phyloP scores from a whole-genome alignment of 2,888 invertebrate genomes.

The Gandaritis pyraliata region DNA sequence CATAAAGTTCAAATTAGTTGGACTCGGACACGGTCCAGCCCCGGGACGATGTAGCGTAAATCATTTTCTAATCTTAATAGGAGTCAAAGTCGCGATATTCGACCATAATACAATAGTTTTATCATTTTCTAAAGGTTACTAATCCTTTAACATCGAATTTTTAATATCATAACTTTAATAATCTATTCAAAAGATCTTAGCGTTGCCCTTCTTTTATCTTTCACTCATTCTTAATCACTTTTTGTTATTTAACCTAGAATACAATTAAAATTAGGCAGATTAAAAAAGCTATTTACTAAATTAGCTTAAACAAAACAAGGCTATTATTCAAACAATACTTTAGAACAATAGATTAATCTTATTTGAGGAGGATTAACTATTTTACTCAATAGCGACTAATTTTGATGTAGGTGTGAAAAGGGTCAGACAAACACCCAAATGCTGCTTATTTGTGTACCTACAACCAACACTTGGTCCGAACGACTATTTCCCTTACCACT shows the following conservation, averaged over 20 bases:
- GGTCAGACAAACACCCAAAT: conserved; percentile 28
- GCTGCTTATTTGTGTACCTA: conserved; percentile 16
- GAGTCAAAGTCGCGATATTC: too few relatives aligned
- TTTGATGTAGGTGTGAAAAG: conserved; percentile 43
- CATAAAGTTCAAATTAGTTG: too few relatives aligned
- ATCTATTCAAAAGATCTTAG: too few relatives aligned
- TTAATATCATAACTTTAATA: too few relatives aligned
- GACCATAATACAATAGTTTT: too few relatives aligned
- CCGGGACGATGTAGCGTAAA: too few relatives aligned
- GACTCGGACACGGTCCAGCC: too few relatives aligned
- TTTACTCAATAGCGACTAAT: conserved; percentile 36
- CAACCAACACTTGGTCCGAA: conserved; percentile 10
- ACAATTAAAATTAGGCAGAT: conserved; percentile 7
- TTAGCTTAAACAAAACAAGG: conserved; percentile 7
- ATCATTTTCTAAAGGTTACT: too few relatives aligned
- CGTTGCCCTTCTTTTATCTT: background rate
- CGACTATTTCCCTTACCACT: conserved; percentile 14
- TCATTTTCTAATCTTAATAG: too few relatives aligned
- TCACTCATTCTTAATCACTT: background rate
- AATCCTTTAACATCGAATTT: too few relatives aligned
- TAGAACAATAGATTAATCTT: conserved; percentile 41
- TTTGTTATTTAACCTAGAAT: background rate
- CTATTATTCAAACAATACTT: conserved; percentile 32
- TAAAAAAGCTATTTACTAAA: background rate
- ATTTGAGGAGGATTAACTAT: conserved; percentile 36